Percentiles rank a stretch among this genome's conserved stretches.
These are phyloP conservation scores for Brachionus koreanus DNA, from an alignment of 1,140 invertebrate species.

Conservation along the genomic window DNA sequence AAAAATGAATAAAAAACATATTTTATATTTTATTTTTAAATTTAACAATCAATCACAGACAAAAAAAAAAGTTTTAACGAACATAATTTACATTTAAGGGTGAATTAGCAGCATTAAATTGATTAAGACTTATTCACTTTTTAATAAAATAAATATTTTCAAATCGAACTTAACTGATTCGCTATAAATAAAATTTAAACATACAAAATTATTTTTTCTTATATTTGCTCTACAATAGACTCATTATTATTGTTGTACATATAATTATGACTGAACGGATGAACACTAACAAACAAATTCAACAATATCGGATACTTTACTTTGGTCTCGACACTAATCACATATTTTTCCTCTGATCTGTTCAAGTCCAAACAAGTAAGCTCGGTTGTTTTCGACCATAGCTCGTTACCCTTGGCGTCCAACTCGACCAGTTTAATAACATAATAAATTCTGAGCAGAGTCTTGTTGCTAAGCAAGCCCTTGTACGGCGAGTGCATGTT, in stretches of 20 bases:
- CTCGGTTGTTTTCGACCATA: neutral
- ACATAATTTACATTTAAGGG: neutral
- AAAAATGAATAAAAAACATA: neutral
- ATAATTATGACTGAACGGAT: slow-evolving; percentile 8
- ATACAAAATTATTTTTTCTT: neutral
- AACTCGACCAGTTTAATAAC: neutral
- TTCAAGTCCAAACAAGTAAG: slow-evolving; percentile 4
- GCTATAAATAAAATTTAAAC: neutral
- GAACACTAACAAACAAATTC: neutral
- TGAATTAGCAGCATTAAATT: neutral
- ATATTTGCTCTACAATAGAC: neutral
- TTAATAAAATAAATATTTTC: neutral
- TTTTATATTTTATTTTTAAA: neutral
- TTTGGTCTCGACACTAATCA: neutral
- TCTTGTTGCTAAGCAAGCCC: slow-evolving; percentile 17
- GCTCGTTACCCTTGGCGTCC: neutral
- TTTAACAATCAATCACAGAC: neutral
- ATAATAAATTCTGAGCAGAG: slow-evolving; percentile 25
- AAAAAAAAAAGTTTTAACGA: neutral
- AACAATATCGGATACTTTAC: slow-evolving; percentile 25
- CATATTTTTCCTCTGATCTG: neutral
- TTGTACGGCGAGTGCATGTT: slow-evolving; percentile 30
- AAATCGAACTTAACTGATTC: neutral
- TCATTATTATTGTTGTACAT: neutral
- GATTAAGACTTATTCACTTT: neutral